These are phyloP conservation scores for Cyanistes caeruleus DNA, from an alignment of 2,113 vertebrate species.

Conservation along the genomic window DNA sequence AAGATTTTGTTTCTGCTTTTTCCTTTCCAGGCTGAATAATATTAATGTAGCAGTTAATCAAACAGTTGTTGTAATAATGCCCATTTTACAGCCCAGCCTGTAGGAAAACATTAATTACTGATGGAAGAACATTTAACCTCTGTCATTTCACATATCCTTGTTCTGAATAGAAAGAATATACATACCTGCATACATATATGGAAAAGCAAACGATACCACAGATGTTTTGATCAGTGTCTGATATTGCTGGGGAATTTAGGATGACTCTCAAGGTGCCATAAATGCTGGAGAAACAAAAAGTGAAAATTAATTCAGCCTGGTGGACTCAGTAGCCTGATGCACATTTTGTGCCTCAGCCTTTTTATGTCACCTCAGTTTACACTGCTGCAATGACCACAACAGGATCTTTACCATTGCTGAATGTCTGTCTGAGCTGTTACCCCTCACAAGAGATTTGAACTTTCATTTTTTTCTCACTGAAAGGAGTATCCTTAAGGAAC, in stretches of 20 bases:
- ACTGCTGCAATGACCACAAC: neutral
- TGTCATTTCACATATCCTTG: neutral
- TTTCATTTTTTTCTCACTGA: neutral
- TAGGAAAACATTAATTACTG: neutral
- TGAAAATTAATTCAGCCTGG: neutral
- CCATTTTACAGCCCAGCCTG: neutral
- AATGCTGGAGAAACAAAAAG: neutral
- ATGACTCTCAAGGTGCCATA: neutral
- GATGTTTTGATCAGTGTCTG: neutral
- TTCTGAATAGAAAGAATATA: neutral
- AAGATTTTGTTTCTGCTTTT: neutral
- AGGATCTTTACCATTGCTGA: neutral
- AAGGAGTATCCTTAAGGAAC: neutral
- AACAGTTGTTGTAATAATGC: neutral
- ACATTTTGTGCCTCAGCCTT: neutral
- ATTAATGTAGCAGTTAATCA: neutral
- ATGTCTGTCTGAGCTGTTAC: neutral
- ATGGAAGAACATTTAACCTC: neutral
- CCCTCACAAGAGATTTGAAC: neutral
- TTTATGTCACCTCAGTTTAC: neutral
- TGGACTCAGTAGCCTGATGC: neutral
- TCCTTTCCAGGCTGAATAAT: neutral
- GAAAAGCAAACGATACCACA: neutral
- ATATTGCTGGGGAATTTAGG: rapidly evolving
- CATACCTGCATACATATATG: no score